Evolutionary conservation across 1,140 invertebrate genomes (phyloP), one percentile per base, ranked within the genome.

Genomic region (Holcopasites calliopsidis): DNA sequence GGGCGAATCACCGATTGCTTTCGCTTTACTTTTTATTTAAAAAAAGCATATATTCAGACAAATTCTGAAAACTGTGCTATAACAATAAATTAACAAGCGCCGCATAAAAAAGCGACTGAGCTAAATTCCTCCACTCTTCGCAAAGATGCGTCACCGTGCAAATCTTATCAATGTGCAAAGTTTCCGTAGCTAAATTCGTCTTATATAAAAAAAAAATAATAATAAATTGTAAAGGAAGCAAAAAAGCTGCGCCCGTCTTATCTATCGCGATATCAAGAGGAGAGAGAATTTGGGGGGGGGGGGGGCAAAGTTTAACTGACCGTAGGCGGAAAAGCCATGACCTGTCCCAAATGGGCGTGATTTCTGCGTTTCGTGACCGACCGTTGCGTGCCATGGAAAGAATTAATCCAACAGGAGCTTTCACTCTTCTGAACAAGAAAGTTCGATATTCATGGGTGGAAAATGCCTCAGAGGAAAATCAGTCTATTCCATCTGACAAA

Each of bases 321-420:
- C 18, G 64, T 6, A 71, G 50, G 28, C 61, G 62, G 42, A 40
- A 47, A 76, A 84, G 50, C 86, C 88, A 87, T 88, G 85, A 89
- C 88, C 89, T 89, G 85, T 85, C 86, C 70, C 86, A 90, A 90
- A 83, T 58, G 57, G 84, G 69, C 23, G 23, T 49, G 50, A 33
- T 62, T 52, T 76, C 49, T 47, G 26, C 57, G 16, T 40, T 26
- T 28, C 33, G 62, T 35, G 40, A 13, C 42, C 10, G 26, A 42
- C 23, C n/a, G n/a, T 65, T 13, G 26, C 61, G 71, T 54, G 44
- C 7, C 40, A 10, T 31, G 16, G 2, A 5, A 38, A 16, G 33
- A 52, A 72, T 64, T 72, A 33, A 65, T 11, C 44, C 31, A 42
- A 42, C n/a, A n/a, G n/a, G n/a, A 26, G 69, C 69, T 72, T 72